Evolutionary conservation across 2,888 invertebrate species (phyloP), one percentile per base, ranked within the genome.

Genomic region (Athalia cordata): DNA sequence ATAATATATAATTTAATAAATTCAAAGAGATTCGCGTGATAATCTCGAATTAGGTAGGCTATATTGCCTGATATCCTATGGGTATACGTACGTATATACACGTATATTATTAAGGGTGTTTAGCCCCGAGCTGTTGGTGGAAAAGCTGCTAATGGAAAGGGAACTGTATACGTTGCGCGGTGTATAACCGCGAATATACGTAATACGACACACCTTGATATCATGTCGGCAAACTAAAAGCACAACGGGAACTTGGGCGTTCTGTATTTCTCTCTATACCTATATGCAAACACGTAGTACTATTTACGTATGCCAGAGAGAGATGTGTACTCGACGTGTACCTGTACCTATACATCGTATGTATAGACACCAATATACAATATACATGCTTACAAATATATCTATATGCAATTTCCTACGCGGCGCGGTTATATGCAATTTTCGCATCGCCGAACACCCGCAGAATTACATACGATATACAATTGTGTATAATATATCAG

Each of bases 221-320:
- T 5, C 52, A 29, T 45, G 47, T 72, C 52, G 15, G 59, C 47
- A 47, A 59, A 47, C 45, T 72, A 59, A 72, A 72, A 72, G 72
- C 57, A 47, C 59, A 59, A 47, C 8, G 15, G 13, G 29, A 13
- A 5, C 8, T 5, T 13, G 55, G n/a, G 55, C n/a, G 55, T 7
- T n/a, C 4, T 29, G 29, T 29, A 29, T 29, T 29, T 29, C 29
- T 29, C 29, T 66, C 15, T 13, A 11, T 45, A 29, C 15, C 11
- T 4, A 43, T 45, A 47, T 47, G 7, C 50, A 49, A 9, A 67
- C 15, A 29, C 45, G n/a, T 43, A 64, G 11, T 9, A 6, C 11
- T 64, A 29, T 45, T 5, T 64, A 11, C 4, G 11, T 64, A 64
- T 49, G 9, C 50, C 8, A 9, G 50, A 50, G 50, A 50, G 15